Percentiles rank a stretch among this genome's conserved stretches.
These are phyloP conservation scores for Noturus placidus DNA, from an alignment of 2,113 vertebrate genomes.

Conservation along the genomic window DNA sequence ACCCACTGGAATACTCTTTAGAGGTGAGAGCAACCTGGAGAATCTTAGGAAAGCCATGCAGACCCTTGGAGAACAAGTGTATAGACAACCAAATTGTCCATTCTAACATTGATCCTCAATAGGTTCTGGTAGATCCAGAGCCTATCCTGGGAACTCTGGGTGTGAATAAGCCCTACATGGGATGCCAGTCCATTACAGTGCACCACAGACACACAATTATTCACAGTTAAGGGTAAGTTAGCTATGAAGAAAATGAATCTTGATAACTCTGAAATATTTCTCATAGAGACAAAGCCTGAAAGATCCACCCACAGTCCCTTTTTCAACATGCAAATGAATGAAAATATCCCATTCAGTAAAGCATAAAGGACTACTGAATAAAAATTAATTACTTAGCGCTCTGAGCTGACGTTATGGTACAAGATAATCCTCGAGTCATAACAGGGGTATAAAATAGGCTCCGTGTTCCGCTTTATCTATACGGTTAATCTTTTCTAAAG, in stretches of 20 bases:
- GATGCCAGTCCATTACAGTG: neutral
- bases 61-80: neutral
- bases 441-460: constrained; percentile 3
- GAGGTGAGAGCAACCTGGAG: neutral
- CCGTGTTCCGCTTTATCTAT: constrained; percentile 19
- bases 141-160: neutral
- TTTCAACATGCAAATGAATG: constrained; percentile 5
- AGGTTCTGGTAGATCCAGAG: too few relatives aligned
- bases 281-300: neutral
- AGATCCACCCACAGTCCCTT: neutral
- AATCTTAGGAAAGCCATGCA: neutral
- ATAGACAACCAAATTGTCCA: neutral
- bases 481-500: constrained; percentile 35
- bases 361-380: constrained; percentile 10
- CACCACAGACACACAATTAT: neutral
- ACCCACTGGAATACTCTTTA: neutral
- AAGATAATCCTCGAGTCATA: constrained; percentile 30
- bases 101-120: neutral
- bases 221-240: neutral
- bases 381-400: constrained; percentile 25
- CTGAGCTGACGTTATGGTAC: constrained; percentile 9
- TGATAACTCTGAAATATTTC: neutral
- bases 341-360: constrained; percentile 27
- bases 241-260: neutral
- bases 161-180: neutral